Evolutionary conservation across 2,888 invertebrate species (phyloP).

Genomic region (Cheilosia pagana): DNA sequence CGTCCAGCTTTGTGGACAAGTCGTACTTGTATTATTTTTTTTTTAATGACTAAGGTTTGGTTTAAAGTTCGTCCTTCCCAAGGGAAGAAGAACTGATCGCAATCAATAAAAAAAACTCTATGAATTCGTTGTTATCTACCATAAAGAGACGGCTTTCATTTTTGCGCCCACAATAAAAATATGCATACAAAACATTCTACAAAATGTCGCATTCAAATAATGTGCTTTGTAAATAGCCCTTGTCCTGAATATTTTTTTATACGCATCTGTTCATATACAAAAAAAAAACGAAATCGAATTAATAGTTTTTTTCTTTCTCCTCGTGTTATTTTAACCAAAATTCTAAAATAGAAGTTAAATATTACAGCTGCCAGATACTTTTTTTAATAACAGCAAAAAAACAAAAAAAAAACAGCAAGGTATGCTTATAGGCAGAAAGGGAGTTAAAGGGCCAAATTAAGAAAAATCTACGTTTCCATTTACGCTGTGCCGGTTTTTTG

Average conservation of each 20-base stretch:
- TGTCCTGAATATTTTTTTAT: constrained; percentile 19
- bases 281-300: background rate
- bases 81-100: no score
- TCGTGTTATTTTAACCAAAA: constrained; percentile 5
- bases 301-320: background rate
- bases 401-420: constrained; percentile 6
- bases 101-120: background rate
- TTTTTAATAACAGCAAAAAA: background rate
- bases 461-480: constrained; percentile 38
- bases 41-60: no score
- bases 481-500: constrained; percentile 26
- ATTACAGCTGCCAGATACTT: background rate
- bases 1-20: no score
- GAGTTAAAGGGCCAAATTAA: constrained; percentile 4
- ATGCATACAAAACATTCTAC: background rate
- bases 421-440: constrained; percentile 21
- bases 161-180: background rate
- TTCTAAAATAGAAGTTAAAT: background rate
- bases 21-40: no score
- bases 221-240: constrained; percentile 64
- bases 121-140: background rate
- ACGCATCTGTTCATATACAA: constrained; percentile 1
- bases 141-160: background rate
- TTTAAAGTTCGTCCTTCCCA: no score
- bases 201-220: constrained; percentile 46